Evolutionary conservation across 2,888 invertebrate genomes (phyloP).

Genomic region (Metallyticus violacea): DNA sequence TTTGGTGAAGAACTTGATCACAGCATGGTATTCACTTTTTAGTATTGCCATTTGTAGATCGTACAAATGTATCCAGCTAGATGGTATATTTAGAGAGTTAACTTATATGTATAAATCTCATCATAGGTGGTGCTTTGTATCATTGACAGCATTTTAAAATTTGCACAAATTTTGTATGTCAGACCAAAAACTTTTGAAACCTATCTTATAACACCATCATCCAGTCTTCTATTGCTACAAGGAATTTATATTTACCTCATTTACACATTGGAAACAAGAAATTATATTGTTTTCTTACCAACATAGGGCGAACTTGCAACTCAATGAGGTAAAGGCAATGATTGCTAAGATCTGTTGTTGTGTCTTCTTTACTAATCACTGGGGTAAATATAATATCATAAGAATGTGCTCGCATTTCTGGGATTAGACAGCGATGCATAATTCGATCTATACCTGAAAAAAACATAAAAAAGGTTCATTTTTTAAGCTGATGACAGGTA

Average conservation of each 20-base stretch:
- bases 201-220: not conserved
- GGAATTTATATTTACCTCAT: not conserved
- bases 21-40: no score
- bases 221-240: not conserved
- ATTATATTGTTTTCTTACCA: slow-evolving; percentile 13
- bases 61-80: no score
- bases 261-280: no score
- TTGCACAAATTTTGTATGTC: no score
- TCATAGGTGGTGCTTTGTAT: no score
- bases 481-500: no score
- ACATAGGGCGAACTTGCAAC: not conserved
- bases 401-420: not conserved
- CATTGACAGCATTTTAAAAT: no score
- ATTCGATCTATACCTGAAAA: slow-evolving; percentile 11
- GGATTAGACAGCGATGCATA: slow-evolving; percentile 7
- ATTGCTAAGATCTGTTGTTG: not conserved
- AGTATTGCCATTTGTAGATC: no score
- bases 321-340: not conserved
- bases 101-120: no score
- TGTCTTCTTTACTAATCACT: not conserved
- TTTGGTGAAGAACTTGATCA: no score
- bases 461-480: not conserved
- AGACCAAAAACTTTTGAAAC: no score
- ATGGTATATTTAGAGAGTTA: no score
- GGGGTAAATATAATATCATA: slow-evolving; percentile 12